Conservation (phyloP, 2,888 invertebrate genomes). For the Antitype chi region DNA sequence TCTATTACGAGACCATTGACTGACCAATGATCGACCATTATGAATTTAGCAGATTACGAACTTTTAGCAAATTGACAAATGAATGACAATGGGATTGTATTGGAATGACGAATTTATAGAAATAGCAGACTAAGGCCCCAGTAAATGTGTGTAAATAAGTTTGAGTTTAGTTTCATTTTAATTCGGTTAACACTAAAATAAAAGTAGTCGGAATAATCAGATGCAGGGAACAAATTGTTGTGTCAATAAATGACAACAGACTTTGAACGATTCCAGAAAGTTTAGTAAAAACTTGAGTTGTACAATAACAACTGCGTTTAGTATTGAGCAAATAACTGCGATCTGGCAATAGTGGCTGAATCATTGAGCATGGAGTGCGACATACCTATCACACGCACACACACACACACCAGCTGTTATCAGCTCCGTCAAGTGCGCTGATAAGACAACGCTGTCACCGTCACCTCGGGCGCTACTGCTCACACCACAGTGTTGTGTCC, state of each 20-base stretch:
- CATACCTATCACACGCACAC: constrained; percentile 20
- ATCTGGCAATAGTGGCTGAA: constrained; percentile 53
- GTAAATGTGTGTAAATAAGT: too few species aligned
- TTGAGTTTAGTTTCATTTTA: neutral
- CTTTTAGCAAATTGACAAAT: too few species aligned
- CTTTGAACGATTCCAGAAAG: neutral
- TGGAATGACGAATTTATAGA: too few species aligned
- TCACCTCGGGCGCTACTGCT: neutral
- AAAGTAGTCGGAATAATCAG: neutral
- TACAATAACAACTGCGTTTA: constrained; percentile 24
- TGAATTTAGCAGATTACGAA: too few species aligned
- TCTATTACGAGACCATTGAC: too few species aligned
- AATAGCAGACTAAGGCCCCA: too few species aligned
- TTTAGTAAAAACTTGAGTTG: neutral
- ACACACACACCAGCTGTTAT: constrained; percentile 45
- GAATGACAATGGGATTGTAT: too few species aligned
- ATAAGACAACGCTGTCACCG: constrained; percentile 60
- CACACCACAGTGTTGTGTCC: neutral
- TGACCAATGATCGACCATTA: too few species aligned
- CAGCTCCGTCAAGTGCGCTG: constrained; percentile 65
- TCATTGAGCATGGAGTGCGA: constrained; percentile 47
- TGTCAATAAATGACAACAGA: neutral
- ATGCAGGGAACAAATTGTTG: neutral
- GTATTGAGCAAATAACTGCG: constrained; percentile 48
- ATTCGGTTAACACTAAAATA: neutral